Evolutionary conservation across 2,113 vertebrate genomes (phyloP).

Genomic region (Tachysurus vachellii): DNA sequence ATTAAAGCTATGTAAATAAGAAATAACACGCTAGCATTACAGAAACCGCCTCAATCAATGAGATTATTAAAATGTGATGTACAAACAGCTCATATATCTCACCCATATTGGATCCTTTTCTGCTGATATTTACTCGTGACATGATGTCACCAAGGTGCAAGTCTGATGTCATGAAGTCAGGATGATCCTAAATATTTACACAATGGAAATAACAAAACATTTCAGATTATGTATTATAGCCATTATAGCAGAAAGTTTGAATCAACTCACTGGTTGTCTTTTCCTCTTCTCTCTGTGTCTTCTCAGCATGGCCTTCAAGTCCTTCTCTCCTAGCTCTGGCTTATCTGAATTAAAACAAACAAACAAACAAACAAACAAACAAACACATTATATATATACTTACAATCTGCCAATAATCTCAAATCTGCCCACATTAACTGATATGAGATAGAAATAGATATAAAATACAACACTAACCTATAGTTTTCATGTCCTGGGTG

Average conservation of each 20-base stretch:
- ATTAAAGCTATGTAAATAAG: conserved; percentile 74
- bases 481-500: conserved; percentile 92
- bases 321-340: conserved; percentile 84
- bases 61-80: background rate
- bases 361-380: background rate
- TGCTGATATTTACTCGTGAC: conserved; percentile 88
- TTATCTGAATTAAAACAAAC: conserved; percentile 77
- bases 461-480: conserved; percentile 73
- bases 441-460: background rate
- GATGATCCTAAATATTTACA: conserved; percentile 82
- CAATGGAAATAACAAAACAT: background rate
- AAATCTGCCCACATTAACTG: background rate
- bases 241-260: background rate
- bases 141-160: conserved; percentile 90
- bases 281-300: conserved; percentile 94
- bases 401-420: background rate
- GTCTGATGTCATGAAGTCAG: conserved; percentile 88
- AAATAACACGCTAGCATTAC: background rate
- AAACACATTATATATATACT: too few relatives aligned
- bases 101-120: conserved; percentile 87
- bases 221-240: background rate
- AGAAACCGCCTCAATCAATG: background rate
- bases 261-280: conserved; percentile 85
- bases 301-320: conserved; percentile 86
- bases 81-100: conserved; percentile 49